Evolutionary conservation across 2,888 invertebrate genomes (phyloP).

Genomic region (Oxyteleia sp.): DNA sequence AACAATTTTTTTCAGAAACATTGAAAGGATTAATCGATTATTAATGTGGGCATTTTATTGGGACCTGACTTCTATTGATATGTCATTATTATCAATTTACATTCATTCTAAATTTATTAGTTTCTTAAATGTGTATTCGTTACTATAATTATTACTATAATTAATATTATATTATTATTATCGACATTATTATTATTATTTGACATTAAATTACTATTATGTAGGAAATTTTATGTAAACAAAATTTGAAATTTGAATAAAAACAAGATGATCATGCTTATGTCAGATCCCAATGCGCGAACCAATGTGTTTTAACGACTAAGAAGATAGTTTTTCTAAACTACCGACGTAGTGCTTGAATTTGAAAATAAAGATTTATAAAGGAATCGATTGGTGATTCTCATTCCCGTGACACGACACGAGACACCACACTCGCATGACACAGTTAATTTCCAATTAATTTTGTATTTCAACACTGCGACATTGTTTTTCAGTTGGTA

Average conservation of each 20-base stretch:
- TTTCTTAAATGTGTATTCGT: no score
- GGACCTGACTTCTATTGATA: neutral
- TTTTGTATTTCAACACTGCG: neutral
- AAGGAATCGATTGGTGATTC: slow-evolving; percentile 36
- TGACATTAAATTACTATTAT: no score
- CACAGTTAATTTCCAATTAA: neutral
- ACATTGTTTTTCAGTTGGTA: slow-evolving; percentile 36
- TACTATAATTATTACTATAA: no score
- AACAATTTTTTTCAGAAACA: slow-evolving; percentile 20
- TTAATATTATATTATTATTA: no score
- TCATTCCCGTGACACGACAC: slow-evolving; percentile 45
- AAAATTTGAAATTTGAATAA: neutral
- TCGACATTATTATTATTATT: no score
- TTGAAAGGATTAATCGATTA: slow-evolving; percentile 4
- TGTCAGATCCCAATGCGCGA: slow-evolving; percentile 3
- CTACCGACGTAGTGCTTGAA: neutral
- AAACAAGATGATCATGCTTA: neutral
- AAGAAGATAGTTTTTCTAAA: neutral
- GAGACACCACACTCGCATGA: slow-evolving; percentile 26
- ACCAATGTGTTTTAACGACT: slow-evolving; percentile 16
- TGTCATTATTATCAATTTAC: neutral
- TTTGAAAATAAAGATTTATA: slow-evolving; percentile 49
- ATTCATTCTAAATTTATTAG: neutral
- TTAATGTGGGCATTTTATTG: slow-evolving; percentile 28
- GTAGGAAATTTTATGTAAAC: neutral